Evolutionary conservation across 2,113 vertebrate species (phyloP).

Genomic region (Vulpes vulpes): DNA sequence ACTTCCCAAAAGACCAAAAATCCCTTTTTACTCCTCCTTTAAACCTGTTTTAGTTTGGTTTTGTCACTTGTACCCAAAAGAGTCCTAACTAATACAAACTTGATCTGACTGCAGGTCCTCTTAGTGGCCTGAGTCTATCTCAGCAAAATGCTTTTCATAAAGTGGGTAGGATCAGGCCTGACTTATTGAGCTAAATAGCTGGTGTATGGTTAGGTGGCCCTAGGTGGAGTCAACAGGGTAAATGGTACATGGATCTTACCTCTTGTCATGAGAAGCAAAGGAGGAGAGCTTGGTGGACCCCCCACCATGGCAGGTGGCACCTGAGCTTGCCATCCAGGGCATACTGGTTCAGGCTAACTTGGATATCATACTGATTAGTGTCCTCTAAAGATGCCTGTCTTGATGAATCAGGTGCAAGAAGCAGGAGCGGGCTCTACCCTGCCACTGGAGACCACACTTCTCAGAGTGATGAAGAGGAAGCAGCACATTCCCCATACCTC

Average conservation of each 20-base stretch:
- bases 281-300: background rate
- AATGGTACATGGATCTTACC: background rate
- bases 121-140: background rate
- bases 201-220: background rate
- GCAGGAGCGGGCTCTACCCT: background rate
- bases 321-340: background rate
- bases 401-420: background rate
- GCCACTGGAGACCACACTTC: background rate
- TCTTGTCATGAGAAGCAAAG: background rate
- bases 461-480: background rate
- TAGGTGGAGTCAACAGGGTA: no score
- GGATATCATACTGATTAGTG: background rate
- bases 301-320: background rate
- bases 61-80: background rate
- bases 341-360: background rate
- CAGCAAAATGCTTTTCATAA: background rate
- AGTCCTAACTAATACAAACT: background rate
- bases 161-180: background rate
- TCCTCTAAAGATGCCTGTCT: background rate
- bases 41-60: background rate
- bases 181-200: background rate
- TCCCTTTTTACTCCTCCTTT: background rate
- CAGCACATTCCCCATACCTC: background rate
- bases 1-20: background rate
- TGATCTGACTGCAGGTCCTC: background rate